These are phyloP conservation scores for Coenonympha glycerion DNA, from an alignment of 2,888 invertebrate genomes.

Conservation along the genomic window DNA sequence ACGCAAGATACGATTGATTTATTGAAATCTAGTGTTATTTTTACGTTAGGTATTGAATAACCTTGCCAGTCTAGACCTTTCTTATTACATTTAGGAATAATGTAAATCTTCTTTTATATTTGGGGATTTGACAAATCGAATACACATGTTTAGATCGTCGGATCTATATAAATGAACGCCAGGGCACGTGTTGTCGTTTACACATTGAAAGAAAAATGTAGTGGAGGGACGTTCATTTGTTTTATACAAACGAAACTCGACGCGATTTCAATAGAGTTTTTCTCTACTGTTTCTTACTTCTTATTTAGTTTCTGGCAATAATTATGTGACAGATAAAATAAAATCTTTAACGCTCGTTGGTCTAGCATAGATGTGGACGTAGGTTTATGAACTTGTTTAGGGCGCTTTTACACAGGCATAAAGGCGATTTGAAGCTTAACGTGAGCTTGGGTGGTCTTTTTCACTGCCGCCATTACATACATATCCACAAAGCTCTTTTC, in stretches of 20 bases:
- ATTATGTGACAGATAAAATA: too few species aligned
- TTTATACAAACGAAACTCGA: too few species aligned
- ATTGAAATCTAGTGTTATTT: background rate
- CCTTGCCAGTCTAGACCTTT: background rate
- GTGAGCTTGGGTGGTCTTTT: conserved; percentile 10
- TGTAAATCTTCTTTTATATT: background rate
- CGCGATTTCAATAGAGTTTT: too few species aligned
- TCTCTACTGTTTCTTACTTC: too few species aligned
- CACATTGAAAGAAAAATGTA: too few species aligned
- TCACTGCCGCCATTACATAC: conserved; percentile 5
- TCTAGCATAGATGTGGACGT: background rate
- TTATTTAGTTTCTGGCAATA: too few species aligned
- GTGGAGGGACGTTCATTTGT: too few species aligned
- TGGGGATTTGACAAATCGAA: too few species aligned
- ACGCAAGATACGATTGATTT: background rate
- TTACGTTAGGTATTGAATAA: background rate
- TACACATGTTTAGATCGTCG: too few species aligned
- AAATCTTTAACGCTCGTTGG: background rate
- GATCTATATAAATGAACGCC: too few species aligned
- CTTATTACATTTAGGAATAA: background rate
- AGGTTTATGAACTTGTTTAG: conserved; percentile 4
- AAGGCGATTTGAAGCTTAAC: conserved; percentile 19
- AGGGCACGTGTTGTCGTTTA: too few species aligned
- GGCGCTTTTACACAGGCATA: conserved; percentile 17
- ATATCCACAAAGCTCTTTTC: conserved; percentile 2